Base-by-base conservation (phyloP, 2,888 invertebrate genomes). In the Therioaphis trifolii region DNA sequence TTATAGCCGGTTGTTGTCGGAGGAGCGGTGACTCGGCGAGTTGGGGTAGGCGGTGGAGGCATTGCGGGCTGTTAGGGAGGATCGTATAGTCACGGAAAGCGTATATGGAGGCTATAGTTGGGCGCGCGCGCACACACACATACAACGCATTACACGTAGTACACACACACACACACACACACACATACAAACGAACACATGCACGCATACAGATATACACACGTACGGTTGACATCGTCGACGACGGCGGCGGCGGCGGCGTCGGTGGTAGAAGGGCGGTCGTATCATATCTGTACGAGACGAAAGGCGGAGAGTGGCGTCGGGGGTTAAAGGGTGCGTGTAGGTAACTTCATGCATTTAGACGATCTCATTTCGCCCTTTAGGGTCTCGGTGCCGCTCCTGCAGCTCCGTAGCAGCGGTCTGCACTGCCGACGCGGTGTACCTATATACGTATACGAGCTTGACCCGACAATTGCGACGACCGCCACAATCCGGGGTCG, bases 291-390 rank as follows among this genome's bases (percentile, higher is more conserved):
- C 15, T 4, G 21, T 18, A 49, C 15, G 49, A 12, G 2, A 14
- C 46, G 5, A 29, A 14, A 15, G 46, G 15, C n/a, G 52, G 9
- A 52, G 15, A 40, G 24, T 12, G 18, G 69, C 21, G 69, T 21
- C 21, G 21, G n/a, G 9, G 72, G 61, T 52, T 55, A 79, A 79
- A 55, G 55, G 55, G 55, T 3, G 35, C 7, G 71, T 52, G 61
- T 46, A 74, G 72, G 82, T 74, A 40, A 82, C 82, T 82, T 82
- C 82, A 82, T 82, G 82, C 82, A 82, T 82, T 82, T 82, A 82
- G 82, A 82, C 82, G 82, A 82, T 82, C 82, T 82, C 82, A 82
- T 82, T 82, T 82, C 74, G 63, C 46, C 77, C 52, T 78, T 52
- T 52, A 78, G 63, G 66, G 29, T 78, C 35, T 78, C 46, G 35